These are phyloP conservation scores for Tympanoctomys barrerae DNA, from an alignment of 2,797 vertebrate species.

Conservation along the genomic window DNA sequence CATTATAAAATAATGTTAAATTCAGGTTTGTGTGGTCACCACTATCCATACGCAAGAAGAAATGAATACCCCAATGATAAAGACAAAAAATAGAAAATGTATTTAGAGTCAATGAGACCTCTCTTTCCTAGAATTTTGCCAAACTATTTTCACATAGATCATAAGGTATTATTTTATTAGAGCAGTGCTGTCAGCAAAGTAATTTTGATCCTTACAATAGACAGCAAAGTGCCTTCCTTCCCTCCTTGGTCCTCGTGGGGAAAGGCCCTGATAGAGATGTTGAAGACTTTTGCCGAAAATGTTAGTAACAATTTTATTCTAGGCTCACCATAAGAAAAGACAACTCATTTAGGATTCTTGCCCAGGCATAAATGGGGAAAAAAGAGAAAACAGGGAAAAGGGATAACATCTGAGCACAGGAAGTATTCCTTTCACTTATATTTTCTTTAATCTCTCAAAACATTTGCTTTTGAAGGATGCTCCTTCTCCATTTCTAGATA, in stretches of 20 bases:
- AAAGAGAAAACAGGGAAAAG: not conserved
- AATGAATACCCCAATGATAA: constrained; percentile 12
- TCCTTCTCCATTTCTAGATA: constrained; percentile 68
- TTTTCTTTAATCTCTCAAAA: constrained; percentile 68
- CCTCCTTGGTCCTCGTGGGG: not conserved
- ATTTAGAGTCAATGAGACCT: not conserved
- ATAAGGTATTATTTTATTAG: not conserved
- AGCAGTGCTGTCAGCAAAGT: not conserved
- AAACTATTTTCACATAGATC: not conserved
- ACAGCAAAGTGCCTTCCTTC: not conserved
- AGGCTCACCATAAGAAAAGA: not conserved
- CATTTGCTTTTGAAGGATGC: constrained; percentile 54
- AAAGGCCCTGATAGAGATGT: not conserved
- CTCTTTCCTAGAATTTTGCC: not conserved
- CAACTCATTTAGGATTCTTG: constrained; percentile 28
- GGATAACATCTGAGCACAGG: not conserved
- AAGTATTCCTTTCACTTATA: constrained; percentile 30
- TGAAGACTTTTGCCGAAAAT: not conserved
- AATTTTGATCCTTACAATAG: not conserved
- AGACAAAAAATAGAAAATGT: not conserved
- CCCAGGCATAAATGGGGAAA: not conserved
- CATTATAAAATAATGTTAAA: not conserved
- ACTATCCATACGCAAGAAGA: not conserved
- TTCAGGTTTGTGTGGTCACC: not conserved
- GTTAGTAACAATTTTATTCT: not conserved